A percentile compares a stretch with the other conserved stretches of the same genome.
phyloP scores from a whole-genome alignment of 1,140 invertebrate species.

The Luehdorfia chinensis region DNA sequence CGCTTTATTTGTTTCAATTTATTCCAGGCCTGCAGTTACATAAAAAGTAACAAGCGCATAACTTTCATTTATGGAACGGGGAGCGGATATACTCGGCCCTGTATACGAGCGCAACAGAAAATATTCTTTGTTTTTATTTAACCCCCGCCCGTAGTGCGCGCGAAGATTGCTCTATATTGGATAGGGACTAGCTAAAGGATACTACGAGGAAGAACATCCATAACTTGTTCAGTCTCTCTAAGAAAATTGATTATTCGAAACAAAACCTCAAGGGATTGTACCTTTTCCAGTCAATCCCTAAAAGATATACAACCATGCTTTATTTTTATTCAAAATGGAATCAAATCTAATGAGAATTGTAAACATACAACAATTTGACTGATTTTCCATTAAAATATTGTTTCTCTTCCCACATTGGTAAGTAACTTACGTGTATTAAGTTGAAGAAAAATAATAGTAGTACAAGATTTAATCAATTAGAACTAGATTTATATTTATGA shows the following conservation, averaged over 20 bases:
- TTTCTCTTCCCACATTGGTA: background rate
- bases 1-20: slow-evolving; percentile 33
- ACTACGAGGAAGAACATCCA: slow-evolving; percentile 10
- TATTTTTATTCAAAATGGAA: slow-evolving; percentile 9
- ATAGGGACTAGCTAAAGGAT: slow-evolving; percentile 16
- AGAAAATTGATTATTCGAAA: slow-evolving; percentile 17
- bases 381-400: no score
- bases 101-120: slow-evolving; percentile 14
- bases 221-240: slow-evolving; percentile 7
- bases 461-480: no score
- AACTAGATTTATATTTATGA: no score
- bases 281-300: slow-evolving; percentile 9
- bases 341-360: no score
- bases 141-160: slow-evolving; percentile 4
- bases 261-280: slow-evolving; percentile 10
- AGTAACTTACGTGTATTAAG: no score
- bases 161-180: slow-evolving; percentile 17
- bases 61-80: slow-evolving; percentile 32
- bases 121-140: slow-evolving; percentile 21
- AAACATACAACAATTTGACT: no score
- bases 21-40: slow-evolving; percentile 35
- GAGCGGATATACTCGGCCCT: background rate
- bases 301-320: slow-evolving; percentile 1
- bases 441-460: no score
- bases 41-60: slow-evolving; percentile 42